Evolutionary conservation across 2,888 invertebrate species (phyloP), one percentile per base, ranked within the genome.

Genomic region (Drosophila merina): DNA sequence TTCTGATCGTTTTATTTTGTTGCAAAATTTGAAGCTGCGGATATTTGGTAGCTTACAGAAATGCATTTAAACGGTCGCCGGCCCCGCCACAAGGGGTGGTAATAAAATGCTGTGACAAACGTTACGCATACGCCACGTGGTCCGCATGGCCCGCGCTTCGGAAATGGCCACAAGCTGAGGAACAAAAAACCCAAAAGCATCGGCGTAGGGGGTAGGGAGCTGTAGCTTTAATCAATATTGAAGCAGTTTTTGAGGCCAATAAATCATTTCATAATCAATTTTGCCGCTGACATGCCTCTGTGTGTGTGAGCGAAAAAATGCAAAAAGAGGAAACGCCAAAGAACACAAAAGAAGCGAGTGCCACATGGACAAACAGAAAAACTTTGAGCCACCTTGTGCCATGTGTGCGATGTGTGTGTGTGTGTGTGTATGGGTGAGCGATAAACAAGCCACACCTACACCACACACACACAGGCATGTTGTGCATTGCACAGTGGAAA

Each of bases 241-340:
- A 86, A 85, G 88, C 84, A 79, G 80, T 88, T 85, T 88, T 88
- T 86, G 84, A 88, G 78, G 80, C 86, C 88, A 88, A 89, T 88
- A 88, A 88, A 88, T 88, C 88, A 88, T 88, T 88, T 88, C 84
- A 88, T 88, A 88, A 89, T 88, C 88, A 88, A 88, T 88, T 88
- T 89, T 87, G 84, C 79, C 62, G 74, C 77, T 82, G 88, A 79
- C 86, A 88, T 86, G 80, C 77, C 71, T 62, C 55, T 58, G 31
- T 9, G 44, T 50, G 14, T 51, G 47, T 48, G 56, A 45, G 54
- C 52, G 44, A 47, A 33, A 51, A 64, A 49, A 57, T 72, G 72
- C 68, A 72, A 72, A 70, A 80, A 77, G 55, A 28, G 36, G 26
- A 47, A 54, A 33, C 26, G 50, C 33, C 6, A 57, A 49, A 38